Evolutionary conservation across 2,797 vertebrate genomes (phyloP).

Genomic region (Knipowitschia caucasica): DNA sequence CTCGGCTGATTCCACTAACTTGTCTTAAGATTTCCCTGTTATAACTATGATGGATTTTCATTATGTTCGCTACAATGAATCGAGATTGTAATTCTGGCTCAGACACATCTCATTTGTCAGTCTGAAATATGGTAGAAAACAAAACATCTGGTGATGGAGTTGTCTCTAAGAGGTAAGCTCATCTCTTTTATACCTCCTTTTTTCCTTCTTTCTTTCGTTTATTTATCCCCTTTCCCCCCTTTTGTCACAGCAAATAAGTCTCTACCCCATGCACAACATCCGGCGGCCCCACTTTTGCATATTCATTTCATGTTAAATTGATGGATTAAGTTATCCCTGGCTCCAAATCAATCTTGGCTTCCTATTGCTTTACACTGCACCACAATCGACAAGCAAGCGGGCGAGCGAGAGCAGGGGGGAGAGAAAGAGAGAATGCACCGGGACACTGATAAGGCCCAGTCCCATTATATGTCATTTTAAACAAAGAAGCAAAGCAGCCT

Average conservation of each 20-base stretch:
- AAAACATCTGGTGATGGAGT: constrained; percentile 41
- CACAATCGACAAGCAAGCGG: constrained; percentile 35
- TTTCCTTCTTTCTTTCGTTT: constrained; percentile 72
- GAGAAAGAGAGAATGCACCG: constrained; percentile 79
- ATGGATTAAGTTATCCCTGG: constrained; percentile 93
- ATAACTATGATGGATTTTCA: constrained; percentile 24
- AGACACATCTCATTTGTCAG: constrained; percentile 9
- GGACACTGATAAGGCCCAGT: constrained; percentile 90
- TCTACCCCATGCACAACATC: constrained; percentile 19
- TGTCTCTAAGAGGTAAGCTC: constrained; percentile 59
- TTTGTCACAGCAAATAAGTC: constrained; percentile 77
- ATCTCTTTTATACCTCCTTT: constrained; percentile 72
- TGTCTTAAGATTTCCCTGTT: constrained; percentile 17
- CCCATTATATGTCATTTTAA: constrained; percentile 96
- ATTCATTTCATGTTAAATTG: constrained; percentile 94
- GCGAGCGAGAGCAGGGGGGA: constrained; percentile 13
- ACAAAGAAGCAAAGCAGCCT: constrained; percentile 89
- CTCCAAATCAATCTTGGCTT: constrained; percentile 85
- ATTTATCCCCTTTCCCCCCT: constrained; percentile 65
- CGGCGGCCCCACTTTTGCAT: constrained; percentile 73
- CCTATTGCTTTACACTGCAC: constrained; percentile 53
- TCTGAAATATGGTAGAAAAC: constrained; percentile 16
- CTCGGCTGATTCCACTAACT: constrained; percentile 13
- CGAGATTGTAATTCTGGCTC: constrained; percentile 29
- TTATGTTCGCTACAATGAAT: constrained; percentile 22